phyloP scores from a whole-genome alignment of 2,797 vertebrate genomes.

The Nothura maculosa region DNA sequence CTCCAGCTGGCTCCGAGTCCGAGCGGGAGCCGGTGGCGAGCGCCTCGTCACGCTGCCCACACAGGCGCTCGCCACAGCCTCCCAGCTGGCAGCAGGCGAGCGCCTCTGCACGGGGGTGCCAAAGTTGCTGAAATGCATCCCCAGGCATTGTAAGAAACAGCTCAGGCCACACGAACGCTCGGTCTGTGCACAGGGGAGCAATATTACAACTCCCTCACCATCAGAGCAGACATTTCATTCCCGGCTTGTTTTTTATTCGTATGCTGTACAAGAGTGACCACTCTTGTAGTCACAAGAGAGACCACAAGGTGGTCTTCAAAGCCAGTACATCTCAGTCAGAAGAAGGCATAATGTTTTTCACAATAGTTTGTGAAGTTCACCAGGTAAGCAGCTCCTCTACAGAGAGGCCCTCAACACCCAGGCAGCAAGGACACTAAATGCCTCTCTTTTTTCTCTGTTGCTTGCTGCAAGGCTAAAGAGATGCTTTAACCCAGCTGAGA shows the following conservation, averaged over 20 bases:
- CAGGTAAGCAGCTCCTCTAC: background rate
- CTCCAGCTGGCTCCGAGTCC: rapidly evolving
- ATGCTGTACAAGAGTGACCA: background rate
- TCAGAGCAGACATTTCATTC: background rate
- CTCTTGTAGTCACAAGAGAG: too few species aligned
- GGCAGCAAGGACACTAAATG: background rate
- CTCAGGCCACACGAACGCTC: background rate
- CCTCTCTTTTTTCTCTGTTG: background rate
- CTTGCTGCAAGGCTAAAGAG: constrained; percentile 10
- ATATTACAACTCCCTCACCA: background rate
- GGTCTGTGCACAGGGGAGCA: background rate
- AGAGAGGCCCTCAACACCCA: background rate
- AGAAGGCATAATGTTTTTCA: background rate
- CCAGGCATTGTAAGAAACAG: rapidly evolving
- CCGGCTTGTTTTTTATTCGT: background rate
- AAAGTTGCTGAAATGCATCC: background rate
- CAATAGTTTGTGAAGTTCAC: background rate
- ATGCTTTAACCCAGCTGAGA: constrained; percentile 18
- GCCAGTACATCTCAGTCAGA: background rate
- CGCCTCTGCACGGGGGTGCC: rapidly evolving
- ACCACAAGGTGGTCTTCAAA: background rate
- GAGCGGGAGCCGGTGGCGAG: background rate
- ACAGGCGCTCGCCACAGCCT: background rate
- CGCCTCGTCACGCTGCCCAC: background rate
- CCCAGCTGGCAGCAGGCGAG: background rate